Evolutionary conservation across 2,113 vertebrate genomes (phyloP).

Genomic region (Oreotrochilus melanogaster): DNA sequence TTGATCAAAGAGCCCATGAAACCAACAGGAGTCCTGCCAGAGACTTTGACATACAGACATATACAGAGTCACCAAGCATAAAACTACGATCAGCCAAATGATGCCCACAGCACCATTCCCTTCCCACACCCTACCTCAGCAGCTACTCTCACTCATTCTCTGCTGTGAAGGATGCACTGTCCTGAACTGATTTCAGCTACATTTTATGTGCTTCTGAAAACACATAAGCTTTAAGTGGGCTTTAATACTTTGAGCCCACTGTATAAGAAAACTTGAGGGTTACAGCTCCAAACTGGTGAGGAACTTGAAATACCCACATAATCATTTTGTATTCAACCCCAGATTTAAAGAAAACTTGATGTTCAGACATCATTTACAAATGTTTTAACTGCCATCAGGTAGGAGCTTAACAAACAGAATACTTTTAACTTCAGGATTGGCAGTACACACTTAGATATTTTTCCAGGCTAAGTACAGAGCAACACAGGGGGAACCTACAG

Average conservation of each 20-base stretch:
- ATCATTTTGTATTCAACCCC: neutral
- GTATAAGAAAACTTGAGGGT: neutral
- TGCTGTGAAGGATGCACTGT: neutral
- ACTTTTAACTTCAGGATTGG: neutral
- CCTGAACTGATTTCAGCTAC: neutral
- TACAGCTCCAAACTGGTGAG: neutral
- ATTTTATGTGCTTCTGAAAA: neutral
- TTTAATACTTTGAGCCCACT: neutral
- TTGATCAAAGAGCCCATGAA: slow-evolving; percentile 21
- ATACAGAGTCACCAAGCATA: neutral
- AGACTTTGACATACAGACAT: neutral
- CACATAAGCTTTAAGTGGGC: too few species aligned
- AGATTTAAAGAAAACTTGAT: neutral
- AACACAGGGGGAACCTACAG: neutral
- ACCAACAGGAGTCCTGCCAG: neutral
- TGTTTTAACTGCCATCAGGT: neutral
- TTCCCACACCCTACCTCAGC: neutral
- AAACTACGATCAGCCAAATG: neutral
- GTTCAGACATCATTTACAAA: neutral
- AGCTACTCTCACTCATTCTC: neutral
- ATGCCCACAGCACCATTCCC: neutral
- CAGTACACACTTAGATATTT: neutral
- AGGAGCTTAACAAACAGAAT: neutral
- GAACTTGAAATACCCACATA: neutral
- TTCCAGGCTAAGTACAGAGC: neutral